Conservation (phyloP, 2,888 invertebrate species). For the Hedya salicella region DNA sequence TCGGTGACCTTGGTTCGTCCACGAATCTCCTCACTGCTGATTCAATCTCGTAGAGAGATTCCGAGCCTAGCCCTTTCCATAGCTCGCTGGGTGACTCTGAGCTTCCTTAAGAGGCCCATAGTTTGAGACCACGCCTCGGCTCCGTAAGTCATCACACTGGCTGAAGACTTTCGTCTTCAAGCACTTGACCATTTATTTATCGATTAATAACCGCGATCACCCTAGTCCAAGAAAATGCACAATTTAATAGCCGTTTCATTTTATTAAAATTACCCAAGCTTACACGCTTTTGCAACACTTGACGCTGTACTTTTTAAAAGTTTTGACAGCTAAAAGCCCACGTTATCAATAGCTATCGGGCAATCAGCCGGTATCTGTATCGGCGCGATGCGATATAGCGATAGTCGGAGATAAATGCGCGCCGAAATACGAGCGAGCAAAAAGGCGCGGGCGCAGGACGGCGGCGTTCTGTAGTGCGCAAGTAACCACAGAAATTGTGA, state of each 20-base stretch:
- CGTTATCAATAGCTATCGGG: slow-evolving; percentile 62
- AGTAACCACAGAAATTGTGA: not conserved
- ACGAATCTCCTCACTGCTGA: too few relatives aligned
- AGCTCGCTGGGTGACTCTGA: too few relatives aligned
- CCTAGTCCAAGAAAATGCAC: not conserved
- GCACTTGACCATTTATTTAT: too few relatives aligned
- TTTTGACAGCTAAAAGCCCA: slow-evolving; percentile 33
- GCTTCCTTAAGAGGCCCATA: too few relatives aligned
- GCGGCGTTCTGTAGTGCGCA: slow-evolving; percentile 52
- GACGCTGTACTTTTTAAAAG: slow-evolving; percentile 6
- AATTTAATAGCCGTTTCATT: not conserved
- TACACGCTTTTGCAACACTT: not conserved
- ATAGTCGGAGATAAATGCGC: slow-evolving; percentile 75
- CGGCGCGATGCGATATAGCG: slow-evolving; percentile 66
- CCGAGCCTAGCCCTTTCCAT: too few relatives aligned
- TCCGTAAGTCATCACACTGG: too few relatives aligned
- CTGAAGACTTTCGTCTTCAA: too few relatives aligned
- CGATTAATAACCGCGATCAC: too few relatives aligned
- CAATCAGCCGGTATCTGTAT: slow-evolving; percentile 74
- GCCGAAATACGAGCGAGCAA: slow-evolving; percentile 80
- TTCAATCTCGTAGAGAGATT: too few relatives aligned
- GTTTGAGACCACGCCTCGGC: too few relatives aligned
- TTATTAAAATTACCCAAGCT: too few relatives aligned
- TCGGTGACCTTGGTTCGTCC: too few relatives aligned
- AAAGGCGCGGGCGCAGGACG: slow-evolving; percentile 69